Conservation (phyloP, 1,140 invertebrate genomes). For the Drosophila mojavensis region DNA sequence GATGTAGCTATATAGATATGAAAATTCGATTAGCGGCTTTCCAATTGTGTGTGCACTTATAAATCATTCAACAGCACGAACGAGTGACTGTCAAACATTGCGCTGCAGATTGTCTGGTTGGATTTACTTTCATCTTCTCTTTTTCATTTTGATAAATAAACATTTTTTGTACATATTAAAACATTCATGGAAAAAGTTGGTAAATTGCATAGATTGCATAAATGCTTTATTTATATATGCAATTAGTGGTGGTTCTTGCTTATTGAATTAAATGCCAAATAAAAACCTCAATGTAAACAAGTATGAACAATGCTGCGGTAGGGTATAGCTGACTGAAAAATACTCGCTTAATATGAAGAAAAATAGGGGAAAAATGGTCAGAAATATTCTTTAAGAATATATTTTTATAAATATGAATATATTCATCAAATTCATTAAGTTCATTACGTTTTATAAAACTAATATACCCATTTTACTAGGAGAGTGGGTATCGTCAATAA, state of each 20-base stretch:
- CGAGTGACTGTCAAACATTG: constrained; percentile 27
- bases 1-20: constrained; percentile 45
- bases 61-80: constrained; percentile 40
- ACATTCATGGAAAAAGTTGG: not conserved
- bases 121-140: not conserved
- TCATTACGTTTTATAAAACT: too few species aligned
- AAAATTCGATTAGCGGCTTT: constrained; percentile 75
- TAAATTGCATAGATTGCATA: constrained; percentile 6
- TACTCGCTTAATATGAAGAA: too few species aligned
- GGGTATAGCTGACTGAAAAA: not conserved
- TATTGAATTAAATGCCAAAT: not conserved
- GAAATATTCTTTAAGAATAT: too few species aligned
- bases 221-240: constrained; percentile 2
- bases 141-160: not conserved
- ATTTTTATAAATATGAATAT: too few species aligned
- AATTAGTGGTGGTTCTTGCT: constrained; percentile 3
- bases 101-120: not conserved
- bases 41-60: constrained; percentile 32
- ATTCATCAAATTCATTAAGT: too few species aligned
- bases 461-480: too few species aligned
- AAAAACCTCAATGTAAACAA: not conserved
- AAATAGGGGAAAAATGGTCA: not conserved
- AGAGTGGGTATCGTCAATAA: not conserved
- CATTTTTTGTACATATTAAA: not conserved
- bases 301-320: not conserved